Conservation (phyloP, 2,113 vertebrate genomes). For the Progne subis region DNA sequence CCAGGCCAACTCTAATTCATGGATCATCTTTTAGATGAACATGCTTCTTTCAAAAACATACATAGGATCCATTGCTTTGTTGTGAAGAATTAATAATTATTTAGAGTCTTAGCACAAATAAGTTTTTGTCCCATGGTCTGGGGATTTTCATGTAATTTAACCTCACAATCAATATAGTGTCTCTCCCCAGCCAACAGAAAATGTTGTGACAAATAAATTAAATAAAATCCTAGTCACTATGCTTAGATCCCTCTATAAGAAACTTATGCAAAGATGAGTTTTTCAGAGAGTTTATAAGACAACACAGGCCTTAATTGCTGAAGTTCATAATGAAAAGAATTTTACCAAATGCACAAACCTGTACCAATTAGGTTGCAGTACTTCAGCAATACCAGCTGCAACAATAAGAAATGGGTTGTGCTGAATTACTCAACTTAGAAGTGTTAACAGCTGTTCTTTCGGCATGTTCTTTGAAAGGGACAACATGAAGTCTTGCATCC, state of each 20-base stretch:
- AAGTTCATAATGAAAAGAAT: neutral
- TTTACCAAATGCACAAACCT: neutral
- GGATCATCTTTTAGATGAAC: neutral
- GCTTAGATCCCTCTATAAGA: neutral
- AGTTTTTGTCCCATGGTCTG: neutral
- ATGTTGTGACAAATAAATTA: neutral
- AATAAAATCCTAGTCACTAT: neutral
- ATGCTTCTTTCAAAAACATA: neutral
- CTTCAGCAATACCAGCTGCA: neutral
- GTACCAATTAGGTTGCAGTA: neutral
- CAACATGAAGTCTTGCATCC: neutral
- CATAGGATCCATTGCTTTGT: neutral
- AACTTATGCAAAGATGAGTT: neutral
- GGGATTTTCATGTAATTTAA: neutral
- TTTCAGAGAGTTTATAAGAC: neutral
- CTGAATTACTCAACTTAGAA: neutral
- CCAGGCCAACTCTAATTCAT: neutral
- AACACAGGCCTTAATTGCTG: neutral
- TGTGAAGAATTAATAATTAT: neutral
- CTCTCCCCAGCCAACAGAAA: neutral
- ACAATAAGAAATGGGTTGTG: neutral
- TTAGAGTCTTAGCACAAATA: neutral
- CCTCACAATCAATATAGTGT: neutral
- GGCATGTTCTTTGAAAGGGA: neutral
- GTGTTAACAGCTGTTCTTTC: conserved; percentile 2